Evolutionary conservation across 2,888 invertebrate genomes (phyloP).

Genomic region (Heliconius charithonia): DNA sequence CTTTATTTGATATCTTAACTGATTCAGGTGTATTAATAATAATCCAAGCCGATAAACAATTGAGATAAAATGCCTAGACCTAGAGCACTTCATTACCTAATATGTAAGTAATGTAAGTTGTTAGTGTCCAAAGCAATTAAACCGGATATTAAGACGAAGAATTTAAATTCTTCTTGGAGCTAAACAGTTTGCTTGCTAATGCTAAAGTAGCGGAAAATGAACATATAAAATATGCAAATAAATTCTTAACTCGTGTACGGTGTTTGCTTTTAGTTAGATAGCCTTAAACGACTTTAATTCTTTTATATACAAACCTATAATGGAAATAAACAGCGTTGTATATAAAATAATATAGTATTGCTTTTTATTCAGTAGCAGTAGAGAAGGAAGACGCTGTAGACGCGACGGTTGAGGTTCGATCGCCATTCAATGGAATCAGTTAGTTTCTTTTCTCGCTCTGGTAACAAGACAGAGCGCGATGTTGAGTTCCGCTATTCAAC

Average conservation of each 20-base stretch:
- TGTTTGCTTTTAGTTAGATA: constrained; percentile 14
- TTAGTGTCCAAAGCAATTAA: constrained; percentile 7
- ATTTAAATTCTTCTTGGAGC: constrained; percentile 14
- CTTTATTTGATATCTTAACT: too few species aligned
- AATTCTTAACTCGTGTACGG: neutral
- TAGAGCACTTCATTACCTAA: too few species aligned
- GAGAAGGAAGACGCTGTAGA: neutral
- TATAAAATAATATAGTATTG: too few species aligned
- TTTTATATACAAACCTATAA: neutral
- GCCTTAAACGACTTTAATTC: neutral
- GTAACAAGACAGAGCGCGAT: neutral
- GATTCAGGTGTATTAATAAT: too few species aligned
- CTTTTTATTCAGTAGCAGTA: neutral
- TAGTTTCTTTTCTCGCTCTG: neutral
- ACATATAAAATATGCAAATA: constrained; percentile 22
- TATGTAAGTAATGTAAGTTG: neutral
- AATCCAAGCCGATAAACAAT: too few species aligned
- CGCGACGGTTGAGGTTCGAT: neutral
- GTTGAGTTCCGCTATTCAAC: too few species aligned
- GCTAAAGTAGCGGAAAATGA: constrained; percentile 9
- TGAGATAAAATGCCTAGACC: too few species aligned
- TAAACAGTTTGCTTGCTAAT: constrained; percentile 10
- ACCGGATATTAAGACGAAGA: constrained; percentile 14
- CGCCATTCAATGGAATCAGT: neutral
- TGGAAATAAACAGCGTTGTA: neutral